Conservation (phyloP, 2,888 invertebrate species). For the Plemyria rubiginata region DNA sequence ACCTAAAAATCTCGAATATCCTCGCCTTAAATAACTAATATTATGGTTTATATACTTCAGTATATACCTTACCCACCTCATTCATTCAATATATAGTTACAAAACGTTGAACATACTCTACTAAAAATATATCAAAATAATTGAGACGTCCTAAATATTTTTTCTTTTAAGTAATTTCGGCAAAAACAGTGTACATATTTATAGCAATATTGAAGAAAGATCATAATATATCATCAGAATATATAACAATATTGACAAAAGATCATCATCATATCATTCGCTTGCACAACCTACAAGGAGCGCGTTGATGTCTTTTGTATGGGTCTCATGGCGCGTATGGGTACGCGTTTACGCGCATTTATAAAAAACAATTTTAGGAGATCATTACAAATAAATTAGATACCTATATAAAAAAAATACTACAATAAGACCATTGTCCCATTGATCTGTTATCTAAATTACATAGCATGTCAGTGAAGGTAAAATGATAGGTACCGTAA, state of each 20-base stretch:
- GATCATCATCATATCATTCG: not conserved
- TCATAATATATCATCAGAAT: too few species aligned
- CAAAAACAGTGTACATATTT: too few species aligned
- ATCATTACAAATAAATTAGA: not conserved
- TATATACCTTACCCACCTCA: not conserved
- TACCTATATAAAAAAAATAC: not conserved
- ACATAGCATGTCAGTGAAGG: constrained; percentile 20
- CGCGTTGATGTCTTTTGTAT: constrained; percentile 68
- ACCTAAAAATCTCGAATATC: too few species aligned
- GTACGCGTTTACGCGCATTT: constrained; percentile 1
- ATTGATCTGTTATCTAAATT: constrained; percentile 24
- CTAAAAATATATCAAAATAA: too few species aligned
- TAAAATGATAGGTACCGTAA: constrained; percentile 18
- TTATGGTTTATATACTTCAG: too few species aligned
- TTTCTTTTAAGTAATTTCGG: too few species aligned
- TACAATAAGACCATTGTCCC: constrained; percentile 16
- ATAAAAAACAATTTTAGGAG: not conserved
- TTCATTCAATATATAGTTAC: not conserved
- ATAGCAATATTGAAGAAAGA: too few species aligned
- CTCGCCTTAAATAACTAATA: too few species aligned
- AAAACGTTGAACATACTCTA: too few species aligned
- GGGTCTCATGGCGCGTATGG: not conserved
- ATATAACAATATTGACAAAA: too few species aligned
- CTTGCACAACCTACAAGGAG: constrained; percentile 8
- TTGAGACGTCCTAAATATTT: too few species aligned